phyloP scores from a whole-genome alignment of 2,888 invertebrate genomes.

The Macrosoma leucophasiata region DNA sequence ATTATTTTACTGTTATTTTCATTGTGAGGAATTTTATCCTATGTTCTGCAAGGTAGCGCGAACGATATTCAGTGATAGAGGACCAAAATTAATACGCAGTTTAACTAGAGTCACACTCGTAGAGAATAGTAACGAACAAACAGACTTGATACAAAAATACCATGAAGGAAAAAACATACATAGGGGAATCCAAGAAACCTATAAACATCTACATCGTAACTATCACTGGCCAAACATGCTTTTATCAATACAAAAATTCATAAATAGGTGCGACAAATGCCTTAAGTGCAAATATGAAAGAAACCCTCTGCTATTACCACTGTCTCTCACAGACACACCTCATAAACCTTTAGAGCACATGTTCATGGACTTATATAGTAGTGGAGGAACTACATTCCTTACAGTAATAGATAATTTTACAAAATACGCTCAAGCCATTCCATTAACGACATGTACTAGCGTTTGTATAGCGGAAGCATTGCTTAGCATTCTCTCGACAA shows the following conservation, averaged over 20 bases:
- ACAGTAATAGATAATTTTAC: slow-evolving; percentile 17
- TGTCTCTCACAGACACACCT: slow-evolving; percentile 28
- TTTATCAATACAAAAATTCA: slow-evolving; percentile 24
- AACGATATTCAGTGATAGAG: slow-evolving; percentile 24
- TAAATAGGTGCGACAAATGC: slow-evolving; percentile 30
- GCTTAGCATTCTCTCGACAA: slow-evolving; percentile 1
- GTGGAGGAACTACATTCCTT: slow-evolving; percentile 13
- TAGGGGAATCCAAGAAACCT: slow-evolving; percentile 21
- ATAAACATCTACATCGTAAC: slow-evolving; percentile 23
- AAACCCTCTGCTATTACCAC: slow-evolving; percentile 27
- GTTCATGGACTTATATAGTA: slow-evolving; percentile 26
- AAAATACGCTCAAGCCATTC: slow-evolving; percentile 15
- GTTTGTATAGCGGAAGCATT: slow-evolving; percentile 18
- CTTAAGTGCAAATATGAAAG: slow-evolving; percentile 30
- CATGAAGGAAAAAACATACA: slow-evolving; percentile 21
- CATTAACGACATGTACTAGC: slow-evolving; percentile 22
- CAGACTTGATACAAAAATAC: slow-evolving; percentile 14
- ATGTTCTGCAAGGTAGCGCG: slow-evolving; percentile 19
- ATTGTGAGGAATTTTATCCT: slow-evolving; percentile 20
- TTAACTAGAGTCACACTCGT: slow-evolving; percentile 21
- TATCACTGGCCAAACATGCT: slow-evolving; percentile 26
- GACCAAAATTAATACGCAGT: slow-evolving; percentile 26
- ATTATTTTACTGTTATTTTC: slow-evolving; percentile 22
- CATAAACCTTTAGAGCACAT: slow-evolving; percentile 27
- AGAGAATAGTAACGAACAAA: slow-evolving; percentile 17